Percentiles rank a stretch among this genome's conserved stretches.
phyloP scores from a whole-genome alignment of 2,797 vertebrate species.

The Bryconaethiops microstoma region DNA sequence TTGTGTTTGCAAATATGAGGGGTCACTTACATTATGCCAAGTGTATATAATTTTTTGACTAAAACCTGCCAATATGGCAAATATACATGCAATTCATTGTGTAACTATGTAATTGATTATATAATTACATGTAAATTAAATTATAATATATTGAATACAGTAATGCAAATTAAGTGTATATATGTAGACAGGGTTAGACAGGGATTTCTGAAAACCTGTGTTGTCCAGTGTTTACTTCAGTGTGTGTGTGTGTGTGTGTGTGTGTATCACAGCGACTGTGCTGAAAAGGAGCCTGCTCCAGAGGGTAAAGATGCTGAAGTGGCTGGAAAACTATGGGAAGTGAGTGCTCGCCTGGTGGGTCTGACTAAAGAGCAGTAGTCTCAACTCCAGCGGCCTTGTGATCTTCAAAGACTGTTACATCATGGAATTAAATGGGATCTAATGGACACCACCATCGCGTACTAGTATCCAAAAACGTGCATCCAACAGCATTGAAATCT shows the following conservation, averaged over 20 bases:
- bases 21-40: too few species aligned
- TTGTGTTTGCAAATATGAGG: too few species aligned
- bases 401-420: neutral
- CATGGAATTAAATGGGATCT: neutral
- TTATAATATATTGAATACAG: too few species aligned
- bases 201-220: too few species aligned
- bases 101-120: too few species aligned
- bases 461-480: neutral
- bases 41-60: too few species aligned
- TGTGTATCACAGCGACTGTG: slow-evolving; percentile 72
- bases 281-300: slow-evolving; percentile 68
- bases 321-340: slow-evolving; percentile 74
- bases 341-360: slow-evolving; percentile 75
- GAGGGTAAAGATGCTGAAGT: slow-evolving; percentile 71
- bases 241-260: slow-evolving; percentile 3
- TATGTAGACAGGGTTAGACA: too few species aligned
- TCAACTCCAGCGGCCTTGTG: neutral
- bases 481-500: neutral
- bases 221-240: neutral
- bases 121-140: too few species aligned
- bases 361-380: slow-evolving; percentile 13
- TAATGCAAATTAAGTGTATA: too few species aligned
- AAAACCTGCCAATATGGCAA: too few species aligned
- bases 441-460: neutral
- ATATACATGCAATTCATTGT: too few species aligned